Evolutionary conservation across 2,113 vertebrate genomes (phyloP).

Genomic region (Apteryx owenii): DNA sequence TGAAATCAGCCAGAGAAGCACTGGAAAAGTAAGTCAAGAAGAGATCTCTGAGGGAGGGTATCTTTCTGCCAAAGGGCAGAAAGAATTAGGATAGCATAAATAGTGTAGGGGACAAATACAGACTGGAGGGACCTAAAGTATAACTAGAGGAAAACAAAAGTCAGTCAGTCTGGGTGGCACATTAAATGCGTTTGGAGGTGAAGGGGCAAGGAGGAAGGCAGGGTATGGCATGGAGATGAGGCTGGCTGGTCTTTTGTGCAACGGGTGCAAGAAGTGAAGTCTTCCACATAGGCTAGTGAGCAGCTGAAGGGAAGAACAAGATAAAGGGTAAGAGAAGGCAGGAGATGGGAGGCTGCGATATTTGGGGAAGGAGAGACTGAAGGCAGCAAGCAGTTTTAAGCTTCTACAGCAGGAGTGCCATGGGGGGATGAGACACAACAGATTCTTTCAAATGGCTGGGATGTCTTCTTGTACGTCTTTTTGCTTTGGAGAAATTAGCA

Average conservation of each 20-base stretch:
- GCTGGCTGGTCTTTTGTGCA: background rate
- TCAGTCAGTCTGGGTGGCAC: background rate
- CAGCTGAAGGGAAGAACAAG: background rate
- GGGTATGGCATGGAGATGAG: rapidly evolving
- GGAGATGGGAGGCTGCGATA: background rate
- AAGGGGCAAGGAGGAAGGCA: background rate
- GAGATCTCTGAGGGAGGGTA: background rate
- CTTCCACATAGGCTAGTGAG: background rate
- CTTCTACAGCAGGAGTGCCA: background rate
- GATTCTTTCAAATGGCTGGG: background rate
- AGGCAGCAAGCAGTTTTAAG: background rate
- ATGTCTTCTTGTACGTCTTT: background rate
- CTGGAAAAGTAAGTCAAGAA: background rate
- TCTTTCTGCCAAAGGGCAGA: background rate
- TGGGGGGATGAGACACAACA: background rate
- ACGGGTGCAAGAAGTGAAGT: background rate
- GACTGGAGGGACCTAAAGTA: background rate
- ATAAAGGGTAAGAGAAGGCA: background rate
- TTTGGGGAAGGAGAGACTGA: background rate
- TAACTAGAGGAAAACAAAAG: background rate
- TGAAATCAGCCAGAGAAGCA: background rate
- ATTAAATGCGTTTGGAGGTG: background rate
- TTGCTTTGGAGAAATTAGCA: background rate
- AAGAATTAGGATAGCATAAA: background rate
- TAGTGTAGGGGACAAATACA: background rate